Conservation (phyloP, 35 echinoderm and acorn worm genomes). For the Nesometra sesokonis region DNA sequence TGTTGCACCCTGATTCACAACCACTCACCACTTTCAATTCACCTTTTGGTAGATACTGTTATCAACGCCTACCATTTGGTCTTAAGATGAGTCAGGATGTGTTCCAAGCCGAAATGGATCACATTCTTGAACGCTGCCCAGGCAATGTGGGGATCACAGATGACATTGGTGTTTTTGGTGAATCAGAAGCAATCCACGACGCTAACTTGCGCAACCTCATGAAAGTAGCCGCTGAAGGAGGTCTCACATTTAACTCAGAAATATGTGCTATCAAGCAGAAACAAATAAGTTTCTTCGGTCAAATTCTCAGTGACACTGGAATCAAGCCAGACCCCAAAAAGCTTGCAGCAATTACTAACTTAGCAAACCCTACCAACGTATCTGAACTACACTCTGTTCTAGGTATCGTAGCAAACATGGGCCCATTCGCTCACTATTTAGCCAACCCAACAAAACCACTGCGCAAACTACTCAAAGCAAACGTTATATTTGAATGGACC, state of each 20-base stretch:
- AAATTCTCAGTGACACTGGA: conserved; percentile 22
- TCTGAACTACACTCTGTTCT: conserved; percentile 24
- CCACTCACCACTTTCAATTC: conserved; percentile 39
- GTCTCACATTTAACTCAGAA: conserved; percentile 29
- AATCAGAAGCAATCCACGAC: conserved; percentile 19
- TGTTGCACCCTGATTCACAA: conserved; percentile 18
- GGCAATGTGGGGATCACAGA: conserved; percentile 33
- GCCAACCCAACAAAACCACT: neutral
- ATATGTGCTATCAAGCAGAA: conserved; percentile 24
- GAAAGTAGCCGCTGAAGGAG: conserved; percentile 6
- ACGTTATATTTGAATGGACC: neutral
- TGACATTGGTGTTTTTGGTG: conserved; percentile 31
- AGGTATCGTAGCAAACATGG: conserved; percentile 13
- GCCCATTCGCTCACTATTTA: neutral
- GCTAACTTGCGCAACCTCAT: conserved; percentile 24
- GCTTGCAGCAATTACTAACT: conserved; percentile 2
- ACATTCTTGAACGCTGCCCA: conserved; percentile 27
- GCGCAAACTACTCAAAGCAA: neutral
- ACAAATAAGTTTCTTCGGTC: conserved; percentile 30
- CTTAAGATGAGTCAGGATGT: conserved; percentile 27
- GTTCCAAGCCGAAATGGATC: conserved; percentile 44
- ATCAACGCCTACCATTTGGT: conserved; percentile 42
- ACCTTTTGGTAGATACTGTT: conserved; percentile 28
- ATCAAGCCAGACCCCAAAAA: conserved; percentile 32
- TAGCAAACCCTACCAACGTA: conserved; percentile 7